Percentiles rank a stretch among this genome's conserved stretches.
phyloP scores from a whole-genome alignment of 1,140 invertebrate species.

The Cheumatopsyche charites region DNA sequence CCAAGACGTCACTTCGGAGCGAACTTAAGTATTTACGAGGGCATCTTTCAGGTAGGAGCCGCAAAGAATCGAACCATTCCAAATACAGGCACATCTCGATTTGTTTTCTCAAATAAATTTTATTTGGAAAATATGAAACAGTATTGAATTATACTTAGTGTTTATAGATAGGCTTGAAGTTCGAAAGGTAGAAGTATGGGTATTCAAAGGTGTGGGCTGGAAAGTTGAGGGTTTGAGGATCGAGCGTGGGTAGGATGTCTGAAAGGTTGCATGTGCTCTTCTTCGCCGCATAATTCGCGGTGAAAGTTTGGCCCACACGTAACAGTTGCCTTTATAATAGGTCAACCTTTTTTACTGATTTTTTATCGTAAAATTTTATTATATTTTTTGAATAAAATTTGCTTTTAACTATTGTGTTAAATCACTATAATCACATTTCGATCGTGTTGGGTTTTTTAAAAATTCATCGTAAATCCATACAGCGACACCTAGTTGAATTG shows the following conservation, averaged over 20 bases:
- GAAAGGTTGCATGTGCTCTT: slow-evolving; percentile 35
- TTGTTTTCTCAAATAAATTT: no score
- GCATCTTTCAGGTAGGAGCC: neutral
- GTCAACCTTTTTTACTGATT: no score
- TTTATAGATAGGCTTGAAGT: no score
- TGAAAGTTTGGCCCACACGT: slow-evolving; percentile 2
- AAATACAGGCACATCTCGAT: slow-evolving; percentile 24
- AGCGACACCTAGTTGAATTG: no score
- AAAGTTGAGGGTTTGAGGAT: neutral
- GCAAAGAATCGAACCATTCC: neutral
- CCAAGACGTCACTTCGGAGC: slow-evolving; percentile 17
- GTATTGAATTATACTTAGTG: no score
- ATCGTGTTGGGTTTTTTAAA: no score
- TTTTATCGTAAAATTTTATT: no score
- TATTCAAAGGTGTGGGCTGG: neutral
- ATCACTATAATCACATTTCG: no score
- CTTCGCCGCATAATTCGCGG: slow-evolving; percentile 24
- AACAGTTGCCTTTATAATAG: neutral
- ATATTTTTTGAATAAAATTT: no score
- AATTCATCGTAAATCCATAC: no score
- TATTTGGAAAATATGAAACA: no score
- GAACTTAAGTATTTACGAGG: slow-evolving; percentile 39
- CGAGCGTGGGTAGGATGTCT: neutral
- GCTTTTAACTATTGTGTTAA: no score
- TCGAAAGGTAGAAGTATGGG: neutral